phyloP scores from a whole-genome alignment of 2,888 invertebrate species.

The Caenorhabditis virilis region DNA sequence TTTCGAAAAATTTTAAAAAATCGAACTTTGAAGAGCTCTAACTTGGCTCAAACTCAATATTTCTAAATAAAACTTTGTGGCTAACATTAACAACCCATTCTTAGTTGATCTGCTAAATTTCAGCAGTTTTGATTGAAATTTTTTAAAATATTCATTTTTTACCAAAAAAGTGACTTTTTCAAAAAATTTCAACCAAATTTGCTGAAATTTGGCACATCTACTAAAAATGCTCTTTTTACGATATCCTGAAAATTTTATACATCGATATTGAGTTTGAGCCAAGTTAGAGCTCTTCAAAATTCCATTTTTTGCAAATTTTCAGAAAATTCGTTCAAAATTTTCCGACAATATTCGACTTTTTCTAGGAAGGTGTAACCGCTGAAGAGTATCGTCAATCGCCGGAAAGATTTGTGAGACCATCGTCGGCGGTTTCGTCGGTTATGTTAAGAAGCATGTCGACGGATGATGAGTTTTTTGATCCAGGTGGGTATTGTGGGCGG shows the following conservation, averaged over 20 bases:
- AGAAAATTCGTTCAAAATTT: background rate
- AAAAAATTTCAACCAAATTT: background rate
- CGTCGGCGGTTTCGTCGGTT: conserved; percentile 51
- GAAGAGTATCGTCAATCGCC: conserved; percentile 53
- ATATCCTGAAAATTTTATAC: too few relatives aligned
- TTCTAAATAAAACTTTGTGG: background rate
- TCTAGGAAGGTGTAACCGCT: conserved; percentile 62
- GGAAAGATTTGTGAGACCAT: conserved; percentile 47
- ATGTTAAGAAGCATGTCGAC: conserved; percentile 44
- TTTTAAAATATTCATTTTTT: too few relatives aligned
- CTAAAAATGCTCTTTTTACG: too few relatives aligned
- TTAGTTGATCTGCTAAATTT: background rate
- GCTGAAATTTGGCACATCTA: too few relatives aligned
- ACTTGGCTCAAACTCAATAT: too few relatives aligned
- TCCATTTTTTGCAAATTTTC: too few relatives aligned
- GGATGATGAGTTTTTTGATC: conserved; percentile 60
- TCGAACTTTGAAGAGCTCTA: too few relatives aligned
- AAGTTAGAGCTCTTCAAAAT: too few relatives aligned
- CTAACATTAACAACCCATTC: background rate
- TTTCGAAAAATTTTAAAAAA: background rate
- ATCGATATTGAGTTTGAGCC: too few relatives aligned
- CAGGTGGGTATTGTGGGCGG: too few relatives aligned
- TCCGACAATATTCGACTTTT: background rate
- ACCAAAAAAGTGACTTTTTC: too few relatives aligned
- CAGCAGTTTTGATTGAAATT: background rate